A percentile compares a stretch with the other conserved stretches of the same genome.
Evolutionary conservation across 37 sponge, comb jelly and placozoan genomes (phyloP).

Genomic region (Tethya wilhelma): DNA sequence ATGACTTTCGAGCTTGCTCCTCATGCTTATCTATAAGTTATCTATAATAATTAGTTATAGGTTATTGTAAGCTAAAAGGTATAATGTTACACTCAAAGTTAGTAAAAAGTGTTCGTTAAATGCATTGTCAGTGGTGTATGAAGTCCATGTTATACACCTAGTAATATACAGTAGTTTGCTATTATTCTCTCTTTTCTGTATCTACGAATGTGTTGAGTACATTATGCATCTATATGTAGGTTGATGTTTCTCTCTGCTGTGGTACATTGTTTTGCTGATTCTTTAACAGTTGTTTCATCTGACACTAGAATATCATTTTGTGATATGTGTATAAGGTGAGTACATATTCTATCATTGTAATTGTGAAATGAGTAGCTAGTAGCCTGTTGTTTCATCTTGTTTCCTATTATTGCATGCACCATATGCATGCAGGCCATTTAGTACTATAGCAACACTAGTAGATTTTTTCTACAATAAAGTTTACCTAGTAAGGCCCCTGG

Average conservation of each 20-base stretch:
- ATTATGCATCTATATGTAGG: no score
- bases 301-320: slow-evolving; percentile 26
- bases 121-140: no score
- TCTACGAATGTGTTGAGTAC: background rate
- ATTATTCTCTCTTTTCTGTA: background rate
- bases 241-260: slow-evolving; percentile 30
- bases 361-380: background rate
- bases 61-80: no score
- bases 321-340: slow-evolving; percentile 28
- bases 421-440: no score
- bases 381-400: background rate
- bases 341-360: background rate
- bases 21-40: background rate
- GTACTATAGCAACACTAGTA: no score
- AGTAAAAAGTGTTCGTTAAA: no score
- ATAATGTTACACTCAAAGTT: no score
- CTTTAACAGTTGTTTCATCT: background rate
- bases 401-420: no score
- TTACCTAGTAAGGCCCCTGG: no score
- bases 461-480: no score
- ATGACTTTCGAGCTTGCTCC: background rate
- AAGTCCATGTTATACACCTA: no score
- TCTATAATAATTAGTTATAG: no score
- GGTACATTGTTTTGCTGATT: slow-evolving; percentile 29
- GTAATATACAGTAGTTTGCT: background rate